Evolutionary conservation across 1,140 invertebrate species (phyloP).

Genomic region (Papilio xuthus): DNA sequence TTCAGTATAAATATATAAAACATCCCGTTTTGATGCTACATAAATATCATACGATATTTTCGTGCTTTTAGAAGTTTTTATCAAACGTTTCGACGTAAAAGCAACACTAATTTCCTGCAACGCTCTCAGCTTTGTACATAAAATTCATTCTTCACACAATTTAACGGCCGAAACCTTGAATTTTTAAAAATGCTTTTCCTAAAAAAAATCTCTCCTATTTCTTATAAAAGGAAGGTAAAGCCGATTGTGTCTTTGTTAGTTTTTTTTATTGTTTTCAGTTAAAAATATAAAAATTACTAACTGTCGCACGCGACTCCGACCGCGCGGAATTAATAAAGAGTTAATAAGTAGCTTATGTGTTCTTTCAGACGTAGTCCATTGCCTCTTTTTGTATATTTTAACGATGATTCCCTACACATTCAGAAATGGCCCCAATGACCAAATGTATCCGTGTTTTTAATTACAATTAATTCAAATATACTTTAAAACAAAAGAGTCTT

Average conservation of each 20-base stretch:
- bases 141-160: conserved; percentile 13
- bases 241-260: neutral
- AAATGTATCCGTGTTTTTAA: too few relatives aligned
- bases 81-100: conserved; percentile 4
- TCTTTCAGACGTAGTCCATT: too few relatives aligned
- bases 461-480: too few relatives aligned
- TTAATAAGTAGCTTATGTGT: too few relatives aligned
- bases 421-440: too few relatives aligned
- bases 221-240: neutral
- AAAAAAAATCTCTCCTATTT: neutral
- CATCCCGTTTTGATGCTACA: neutral
- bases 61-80: neutral
- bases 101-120: conserved; percentile 11
- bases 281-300: too few relatives aligned
- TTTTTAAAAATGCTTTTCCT: neutral
- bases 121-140: conserved; percentile 1
- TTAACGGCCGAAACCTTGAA: neutral
- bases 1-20: too few relatives aligned
- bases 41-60: neutral
- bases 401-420: too few relatives aligned
- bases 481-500: too few relatives aligned
- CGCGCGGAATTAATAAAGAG: too few relatives aligned
- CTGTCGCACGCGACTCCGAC: too few relatives aligned
- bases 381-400: too few relatives aligned
- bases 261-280: neutral